A percentile compares a stretch with the other conserved stretches of the same genome.
These are phyloP conservation scores for Elanus axillaris DNA, from an alignment of 2,113 vertebrate genomes.

Conservation along the genomic window DNA sequence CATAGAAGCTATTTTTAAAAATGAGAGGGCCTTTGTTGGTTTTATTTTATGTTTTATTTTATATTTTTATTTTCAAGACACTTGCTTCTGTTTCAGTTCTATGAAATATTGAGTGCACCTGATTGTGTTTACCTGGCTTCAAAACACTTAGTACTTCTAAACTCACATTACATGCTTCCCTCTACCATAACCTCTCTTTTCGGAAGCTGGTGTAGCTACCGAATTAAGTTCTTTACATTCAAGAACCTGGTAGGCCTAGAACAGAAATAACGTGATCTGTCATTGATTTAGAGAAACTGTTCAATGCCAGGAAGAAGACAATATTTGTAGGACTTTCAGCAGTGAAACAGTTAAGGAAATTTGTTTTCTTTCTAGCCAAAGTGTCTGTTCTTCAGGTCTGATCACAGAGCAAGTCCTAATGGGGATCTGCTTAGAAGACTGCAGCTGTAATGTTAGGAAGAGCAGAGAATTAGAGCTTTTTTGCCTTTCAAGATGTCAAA, in stretches of 20 bases:
- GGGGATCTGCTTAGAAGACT: neutral
- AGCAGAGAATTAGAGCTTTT: neutral
- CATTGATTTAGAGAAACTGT: neutral
- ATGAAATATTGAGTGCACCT: neutral
- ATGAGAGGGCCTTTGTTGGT: neutral
- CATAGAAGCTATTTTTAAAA: neutral
- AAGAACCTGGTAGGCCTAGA: neutral
- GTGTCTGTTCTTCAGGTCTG: neutral
- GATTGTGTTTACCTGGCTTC: neutral
- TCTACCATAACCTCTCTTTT: neutral
- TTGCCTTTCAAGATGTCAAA: slow-evolving; percentile 11
- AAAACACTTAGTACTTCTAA: neutral
- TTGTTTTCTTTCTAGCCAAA: neutral
- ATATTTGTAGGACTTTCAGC: neutral
- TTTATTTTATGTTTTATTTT: neutral
- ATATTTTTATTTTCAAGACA: neutral
- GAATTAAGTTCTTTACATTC: neutral
- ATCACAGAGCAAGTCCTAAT: neutral
- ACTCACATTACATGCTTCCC: neutral
- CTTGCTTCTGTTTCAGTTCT: neutral
- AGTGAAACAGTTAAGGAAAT: neutral
- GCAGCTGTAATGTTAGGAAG: neutral
- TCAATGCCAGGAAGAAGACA: neutral
- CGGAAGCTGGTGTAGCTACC: neutral
- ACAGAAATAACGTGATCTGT: neutral